phyloP scores from a whole-genome alignment of 2,113 vertebrate genomes.

The Hippocampus zosterae region DNA sequence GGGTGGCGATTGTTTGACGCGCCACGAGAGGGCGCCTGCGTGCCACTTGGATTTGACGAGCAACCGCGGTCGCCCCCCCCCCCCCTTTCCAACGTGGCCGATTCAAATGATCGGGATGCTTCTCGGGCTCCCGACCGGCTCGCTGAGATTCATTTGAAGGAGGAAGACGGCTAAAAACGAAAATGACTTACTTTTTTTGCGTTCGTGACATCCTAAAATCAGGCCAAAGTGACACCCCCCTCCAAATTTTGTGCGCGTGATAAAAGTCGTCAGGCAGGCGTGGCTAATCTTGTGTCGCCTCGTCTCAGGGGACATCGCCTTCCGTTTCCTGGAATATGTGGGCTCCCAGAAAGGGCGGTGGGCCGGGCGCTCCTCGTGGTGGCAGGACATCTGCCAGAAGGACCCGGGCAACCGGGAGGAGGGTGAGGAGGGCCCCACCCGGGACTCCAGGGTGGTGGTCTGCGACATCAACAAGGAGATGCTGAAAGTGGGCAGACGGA shows the following conservation, averaged over 20 bases:
- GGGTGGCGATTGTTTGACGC: not conserved
- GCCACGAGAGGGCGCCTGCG: not conserved
- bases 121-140: too few species aligned
- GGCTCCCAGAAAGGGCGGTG: slow-evolving; percentile 62
- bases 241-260: too few species aligned
- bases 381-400: slow-evolving; percentile 78
- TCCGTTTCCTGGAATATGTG: slow-evolving; percentile 88
- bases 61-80: too few species aligned
- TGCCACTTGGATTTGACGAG: not conserved
- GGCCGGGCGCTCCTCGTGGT: slow-evolving; percentile 70
- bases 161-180: too few species aligned
- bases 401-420: slow-evolving; percentile 63
- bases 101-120: too few species aligned
- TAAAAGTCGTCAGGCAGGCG: too few species aligned
- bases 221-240: too few species aligned
- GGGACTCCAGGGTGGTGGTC: slow-evolving; percentile 76
- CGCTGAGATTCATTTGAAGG: too few species aligned
- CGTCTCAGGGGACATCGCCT: slow-evolving; percentile 86
- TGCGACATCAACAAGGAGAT: slow-evolving; percentile 98
- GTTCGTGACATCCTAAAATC: too few species aligned
- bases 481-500: slow-evolving; percentile 87
- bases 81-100: too few species aligned
- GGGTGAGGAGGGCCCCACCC: slow-evolving; percentile 19
- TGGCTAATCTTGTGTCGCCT: not conserved
- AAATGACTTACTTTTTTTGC: too few species aligned